Evolutionary conservation across 1,140 invertebrate species (phyloP).

Genomic region (Scylla paramamosain): DNA sequence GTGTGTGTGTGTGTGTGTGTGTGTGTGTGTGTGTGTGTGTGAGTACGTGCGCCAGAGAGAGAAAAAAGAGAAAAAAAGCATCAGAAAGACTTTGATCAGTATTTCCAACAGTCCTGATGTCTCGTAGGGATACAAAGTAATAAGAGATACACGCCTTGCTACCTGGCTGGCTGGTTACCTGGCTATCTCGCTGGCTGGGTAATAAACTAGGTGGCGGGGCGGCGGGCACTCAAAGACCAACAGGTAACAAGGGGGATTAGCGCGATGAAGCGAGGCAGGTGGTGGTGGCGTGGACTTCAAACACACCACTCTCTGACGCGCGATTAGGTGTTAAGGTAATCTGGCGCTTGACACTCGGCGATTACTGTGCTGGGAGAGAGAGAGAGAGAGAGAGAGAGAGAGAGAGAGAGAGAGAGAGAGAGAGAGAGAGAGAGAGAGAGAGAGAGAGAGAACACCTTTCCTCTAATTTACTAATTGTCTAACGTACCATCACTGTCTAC

Average conservation of each 20-base stretch:
- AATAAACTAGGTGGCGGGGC: not conserved
- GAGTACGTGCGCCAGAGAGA: too few relatives aligned
- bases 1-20: conserved; percentile 2
- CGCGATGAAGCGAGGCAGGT: not conserved
- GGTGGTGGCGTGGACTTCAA: not conserved
- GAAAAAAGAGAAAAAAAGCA: too few relatives aligned
- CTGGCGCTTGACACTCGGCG: not conserved
- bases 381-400: too few relatives aligned
- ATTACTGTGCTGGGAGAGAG: too few relatives aligned
- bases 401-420: too few relatives aligned
- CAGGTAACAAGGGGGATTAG: not conserved
- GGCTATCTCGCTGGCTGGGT: not conserved
- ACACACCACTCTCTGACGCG: not conserved
- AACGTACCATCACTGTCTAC: too few relatives aligned
- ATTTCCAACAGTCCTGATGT: too few relatives aligned
- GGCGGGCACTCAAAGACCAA: not conserved
- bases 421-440: too few relatives aligned
- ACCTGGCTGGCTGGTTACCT: not conserved
- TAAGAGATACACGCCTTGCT: not conserved
- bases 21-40: not conserved
- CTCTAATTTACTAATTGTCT: too few relatives aligned
- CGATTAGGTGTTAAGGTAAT: not conserved
- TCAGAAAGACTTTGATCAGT: too few relatives aligned
- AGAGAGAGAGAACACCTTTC: too few relatives aligned
- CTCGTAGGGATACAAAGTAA: too few relatives aligned